Evolutionary conservation across 2,888 invertebrate species (phyloP), one percentile per base, ranked within the genome.

Genomic region (Cephus pulcher): DNA sequence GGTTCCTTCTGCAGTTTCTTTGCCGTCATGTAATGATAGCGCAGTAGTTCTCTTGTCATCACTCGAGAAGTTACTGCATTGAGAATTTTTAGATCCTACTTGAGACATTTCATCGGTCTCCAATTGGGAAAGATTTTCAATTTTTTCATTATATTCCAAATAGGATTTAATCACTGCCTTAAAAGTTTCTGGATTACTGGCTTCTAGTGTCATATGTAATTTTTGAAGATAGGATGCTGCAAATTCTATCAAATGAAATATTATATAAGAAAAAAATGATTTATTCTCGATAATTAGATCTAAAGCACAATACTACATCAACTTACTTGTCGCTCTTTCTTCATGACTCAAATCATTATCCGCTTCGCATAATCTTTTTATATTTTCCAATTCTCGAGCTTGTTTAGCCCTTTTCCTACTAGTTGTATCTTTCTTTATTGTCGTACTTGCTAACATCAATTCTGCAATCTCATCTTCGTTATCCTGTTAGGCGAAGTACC

Each of bases 401-500:
- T 93, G 89, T 84, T 93, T 93, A 4, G 92, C 92, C 82, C 92
- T 93, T 80, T 93, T 93, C 77, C 93, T 92, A 78, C 85, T 90
- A 15, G 88, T 76, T 30, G 85, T 88, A 82, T 88, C 90, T 82
- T 89, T 91, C 85, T 92, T 93, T 69, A 93, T 92, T 33, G 93
- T 93, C 1, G 93, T 92, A 86, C 93, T 93, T 23, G 94, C 94
- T 75, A 93, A 90, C 93, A 94, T 93, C 76, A 94, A 89, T 74
- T 93, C 93, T 79, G 93, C 93, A 76, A 94, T 92, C 88, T 94
- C 94, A 77, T 93, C 93, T 84, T 93, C 92, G 86, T 94, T 94
- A 85, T 94, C 94, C 92, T 93, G 78, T 74, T 86, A 15, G 4
- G 71, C 32, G 4, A 56, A 23, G 56, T 56, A 56, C 56, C 23